phyloP scores from a whole-genome alignment of 92 coral and sea anemone genomes.

The Zoanthus gigantus region DNA sequence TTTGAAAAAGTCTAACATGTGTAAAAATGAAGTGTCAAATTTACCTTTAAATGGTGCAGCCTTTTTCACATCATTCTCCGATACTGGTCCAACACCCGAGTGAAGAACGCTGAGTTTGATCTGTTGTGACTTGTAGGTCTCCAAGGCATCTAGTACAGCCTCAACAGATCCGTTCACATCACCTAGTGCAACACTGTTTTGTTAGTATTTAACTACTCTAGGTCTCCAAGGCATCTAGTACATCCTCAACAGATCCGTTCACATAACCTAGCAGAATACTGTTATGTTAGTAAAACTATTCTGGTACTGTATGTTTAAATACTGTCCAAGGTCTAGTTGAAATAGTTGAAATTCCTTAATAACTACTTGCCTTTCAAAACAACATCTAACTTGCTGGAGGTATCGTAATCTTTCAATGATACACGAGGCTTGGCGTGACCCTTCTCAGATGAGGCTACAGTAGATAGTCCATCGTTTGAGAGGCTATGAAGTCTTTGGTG shows the following conservation, averaged over 20 bases:
- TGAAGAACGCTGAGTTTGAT: slow-evolving; percentile 78
- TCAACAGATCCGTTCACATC: slow-evolving; percentile 96
- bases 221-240: slow-evolving; percentile 49
- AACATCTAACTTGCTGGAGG: slow-evolving; percentile 81
- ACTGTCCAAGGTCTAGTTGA: neutral
- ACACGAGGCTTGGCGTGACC: slow-evolving; percentile 53
- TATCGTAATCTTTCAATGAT: slow-evolving; percentile 76
- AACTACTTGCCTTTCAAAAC: slow-evolving; percentile 81
- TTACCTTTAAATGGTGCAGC: slow-evolving; percentile 89
- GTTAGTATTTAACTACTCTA: neutral
- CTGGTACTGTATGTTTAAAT: neutral
- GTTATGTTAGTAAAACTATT: neutral
- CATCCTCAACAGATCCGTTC: slow-evolving; percentile 92
- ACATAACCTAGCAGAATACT: slow-evolving; percentile 75
- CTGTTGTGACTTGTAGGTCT: slow-evolving; percentile 82
- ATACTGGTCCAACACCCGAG: slow-evolving; percentile 84
- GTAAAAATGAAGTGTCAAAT: neutral
- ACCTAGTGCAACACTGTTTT: slow-evolving; percentile 41
- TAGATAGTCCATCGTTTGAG: neutral
- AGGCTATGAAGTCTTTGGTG: slow-evolving; percentile 46
- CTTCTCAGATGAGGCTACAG: slow-evolving; percentile 35
- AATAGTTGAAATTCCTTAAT: neutral
- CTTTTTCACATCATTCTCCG: slow-evolving; percentile 83
- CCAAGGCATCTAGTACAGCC: slow-evolving; percentile 87
- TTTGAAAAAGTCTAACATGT: no score